These are phyloP conservation scores for Propithecus perrieri DNA, from an alignment of 2,797 vertebrate genomes.

Conservation along the genomic window DNA sequence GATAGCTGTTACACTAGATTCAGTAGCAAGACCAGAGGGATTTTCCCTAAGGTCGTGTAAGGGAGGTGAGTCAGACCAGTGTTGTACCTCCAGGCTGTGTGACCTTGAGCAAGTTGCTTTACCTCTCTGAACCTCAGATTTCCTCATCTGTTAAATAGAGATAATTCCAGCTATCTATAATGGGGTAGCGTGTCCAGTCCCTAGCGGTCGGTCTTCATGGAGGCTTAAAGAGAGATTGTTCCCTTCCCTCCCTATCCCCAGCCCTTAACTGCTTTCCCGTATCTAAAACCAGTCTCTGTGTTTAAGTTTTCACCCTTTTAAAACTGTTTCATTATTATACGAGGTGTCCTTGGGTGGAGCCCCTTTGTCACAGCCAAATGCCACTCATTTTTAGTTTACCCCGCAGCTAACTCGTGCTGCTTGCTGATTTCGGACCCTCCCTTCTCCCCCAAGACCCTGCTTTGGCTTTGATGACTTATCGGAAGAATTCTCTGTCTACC, in stretches of 20 bases:
- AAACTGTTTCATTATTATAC: conserved; percentile 32
- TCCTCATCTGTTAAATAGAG: not conserved
- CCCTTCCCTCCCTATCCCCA: too few relatives aligned
- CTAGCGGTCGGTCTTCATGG: not conserved
- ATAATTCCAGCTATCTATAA: not conserved
- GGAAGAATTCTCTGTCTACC: not conserved
- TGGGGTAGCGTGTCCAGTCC: not conserved
- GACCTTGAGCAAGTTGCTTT: not conserved
- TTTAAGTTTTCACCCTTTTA: not conserved
- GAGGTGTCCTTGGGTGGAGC: not conserved
- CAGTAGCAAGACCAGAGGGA: not conserved
- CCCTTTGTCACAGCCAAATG: not conserved
- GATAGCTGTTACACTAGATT: not conserved
- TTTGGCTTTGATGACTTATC: not conserved
- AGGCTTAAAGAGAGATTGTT: not conserved
- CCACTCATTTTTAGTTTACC: not conserved
- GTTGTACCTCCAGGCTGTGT: not conserved
- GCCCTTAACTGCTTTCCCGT: not conserved
- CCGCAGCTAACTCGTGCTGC: not conserved
- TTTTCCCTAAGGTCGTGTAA: not conserved
- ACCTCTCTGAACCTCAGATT: conserved; percentile 11
- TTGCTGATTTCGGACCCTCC: not conserved
- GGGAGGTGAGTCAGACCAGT: not conserved
- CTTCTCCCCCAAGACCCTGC: not conserved
- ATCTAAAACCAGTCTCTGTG: not conserved